These are phyloP conservation scores for Mycalesis mineus DNA, from an alignment of 2,888 invertebrate genomes.

Conservation along the genomic window DNA sequence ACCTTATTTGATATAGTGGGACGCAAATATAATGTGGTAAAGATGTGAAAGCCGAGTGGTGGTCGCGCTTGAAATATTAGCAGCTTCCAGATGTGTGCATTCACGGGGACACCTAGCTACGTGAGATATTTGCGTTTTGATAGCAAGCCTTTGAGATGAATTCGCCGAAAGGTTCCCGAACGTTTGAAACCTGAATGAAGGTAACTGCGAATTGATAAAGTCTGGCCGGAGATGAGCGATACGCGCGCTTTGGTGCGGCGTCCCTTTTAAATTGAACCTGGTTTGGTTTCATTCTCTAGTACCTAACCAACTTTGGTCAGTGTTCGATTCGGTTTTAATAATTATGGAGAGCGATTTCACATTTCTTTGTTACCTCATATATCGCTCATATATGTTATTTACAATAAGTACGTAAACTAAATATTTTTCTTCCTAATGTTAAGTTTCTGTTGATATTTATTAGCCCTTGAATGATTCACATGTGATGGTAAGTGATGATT, in stretches of 20 bases:
- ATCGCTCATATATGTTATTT: too few relatives aligned
- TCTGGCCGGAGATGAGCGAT: constrained; percentile 4
- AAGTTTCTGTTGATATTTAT: too few relatives aligned
- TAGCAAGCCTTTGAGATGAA: constrained; percentile 58
- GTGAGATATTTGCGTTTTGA: constrained; percentile 66
- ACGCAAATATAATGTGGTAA: constrained; percentile 39
- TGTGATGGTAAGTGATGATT: too few relatives aligned
- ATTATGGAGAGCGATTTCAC: too few relatives aligned
- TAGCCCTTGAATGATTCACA: too few relatives aligned
- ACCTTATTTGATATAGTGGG: not conserved
- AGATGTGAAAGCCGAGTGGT: constrained; percentile 58
- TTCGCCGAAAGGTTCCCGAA: constrained; percentile 34
- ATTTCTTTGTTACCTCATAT: too few relatives aligned
- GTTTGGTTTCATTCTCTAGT: not conserved
- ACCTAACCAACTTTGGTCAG: too few relatives aligned
- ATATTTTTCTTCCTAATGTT: too few relatives aligned
- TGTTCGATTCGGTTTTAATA: too few relatives aligned
- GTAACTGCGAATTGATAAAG: constrained; percentile 25
- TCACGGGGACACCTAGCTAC: constrained; percentile 54
- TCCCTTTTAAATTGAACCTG: not conserved
- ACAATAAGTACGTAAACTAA: too few relatives aligned
- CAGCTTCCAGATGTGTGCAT: constrained; percentile 68
- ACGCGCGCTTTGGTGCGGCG: not conserved
- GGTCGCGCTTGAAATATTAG: constrained; percentile 74
- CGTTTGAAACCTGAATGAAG: constrained; percentile 26